These are phyloP conservation scores for Drosophila rhopaloa DNA, from an alignment of 1,140 invertebrate species.

Conservation along the genomic window DNA sequence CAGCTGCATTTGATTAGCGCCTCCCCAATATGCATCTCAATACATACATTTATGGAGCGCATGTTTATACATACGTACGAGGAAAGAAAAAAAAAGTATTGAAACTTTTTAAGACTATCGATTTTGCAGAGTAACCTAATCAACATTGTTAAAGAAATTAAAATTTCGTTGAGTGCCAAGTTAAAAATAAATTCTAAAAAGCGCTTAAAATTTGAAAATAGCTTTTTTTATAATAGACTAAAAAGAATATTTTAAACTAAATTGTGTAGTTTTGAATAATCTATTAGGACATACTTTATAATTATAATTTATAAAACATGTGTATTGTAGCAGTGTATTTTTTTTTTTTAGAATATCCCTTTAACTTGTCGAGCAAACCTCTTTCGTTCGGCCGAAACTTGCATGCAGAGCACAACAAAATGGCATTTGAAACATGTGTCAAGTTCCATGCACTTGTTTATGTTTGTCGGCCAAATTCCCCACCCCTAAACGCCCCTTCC, in stretches of 20 bases:
- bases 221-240: too few species aligned
- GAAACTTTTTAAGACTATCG: neutral
- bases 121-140: too few species aligned
- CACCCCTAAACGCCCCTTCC: neutral
- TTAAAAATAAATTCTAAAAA: too few species aligned
- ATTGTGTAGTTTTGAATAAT: too few species aligned
- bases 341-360: neutral
- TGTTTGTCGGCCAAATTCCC: conserved; percentile 47
- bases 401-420: conserved; percentile 41
- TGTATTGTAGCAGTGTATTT: too few species aligned
- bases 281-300: too few species aligned
- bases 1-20: conserved; percentile 75
- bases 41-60: neutral
- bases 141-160: too few species aligned
- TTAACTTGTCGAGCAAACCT: neutral
- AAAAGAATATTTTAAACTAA: too few species aligned
- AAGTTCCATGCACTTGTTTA: conserved; percentile 72
- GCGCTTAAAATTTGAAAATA: too few species aligned
- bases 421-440: conserved; percentile 78
- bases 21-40: conserved; percentile 23
- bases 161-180: too few species aligned
- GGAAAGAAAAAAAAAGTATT: conserved; percentile 4
- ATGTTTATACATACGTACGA: conserved; percentile 9
- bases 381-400: conserved; percentile 1
- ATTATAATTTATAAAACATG: too few species aligned